Evolutionary conservation across 1,140 invertebrate species (phyloP).

Genomic region (Hormaphis cornu): DNA sequence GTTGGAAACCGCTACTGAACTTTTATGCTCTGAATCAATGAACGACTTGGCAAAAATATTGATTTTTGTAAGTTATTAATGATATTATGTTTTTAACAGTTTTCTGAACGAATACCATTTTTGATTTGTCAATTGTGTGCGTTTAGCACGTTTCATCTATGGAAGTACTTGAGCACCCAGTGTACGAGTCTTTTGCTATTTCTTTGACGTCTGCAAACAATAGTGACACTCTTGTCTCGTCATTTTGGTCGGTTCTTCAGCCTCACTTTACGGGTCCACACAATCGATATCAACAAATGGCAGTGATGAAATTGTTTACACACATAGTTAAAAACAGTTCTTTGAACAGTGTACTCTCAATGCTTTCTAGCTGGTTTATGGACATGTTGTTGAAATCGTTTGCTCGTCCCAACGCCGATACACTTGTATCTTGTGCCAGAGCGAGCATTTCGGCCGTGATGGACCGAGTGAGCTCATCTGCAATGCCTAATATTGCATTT

Average conservation of each 20-base stretch:
- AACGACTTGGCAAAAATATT: slow-evolving; percentile 22
- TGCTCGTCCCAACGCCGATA: slow-evolving; percentile 6
- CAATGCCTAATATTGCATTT: neutral
- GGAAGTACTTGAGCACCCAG: slow-evolving; percentile 12
- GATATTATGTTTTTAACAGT: neutral
- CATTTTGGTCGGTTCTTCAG: slow-evolving; percentile 4
- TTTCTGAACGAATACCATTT: neutral
- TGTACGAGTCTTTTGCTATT: slow-evolving; percentile 1
- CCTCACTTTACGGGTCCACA: slow-evolving; percentile 12
- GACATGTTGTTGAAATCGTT: slow-evolving; percentile 14
- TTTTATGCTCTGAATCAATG: slow-evolving; percentile 26
- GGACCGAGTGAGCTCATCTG: neutral
- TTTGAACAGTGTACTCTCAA: neutral
- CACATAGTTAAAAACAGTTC: neutral
- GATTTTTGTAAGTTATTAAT: neutral
- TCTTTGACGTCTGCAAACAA: neutral
- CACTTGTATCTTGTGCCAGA: neutral
- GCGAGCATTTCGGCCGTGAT: slow-evolving; percentile 2
- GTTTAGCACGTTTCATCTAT: neutral
- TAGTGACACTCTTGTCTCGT: slow-evolving; percentile 2
- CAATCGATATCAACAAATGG: slow-evolving; percentile 25
- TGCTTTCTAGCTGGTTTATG: slow-evolving; percentile 24
- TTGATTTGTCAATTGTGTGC: neutral
- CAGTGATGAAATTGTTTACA: slow-evolving; percentile 7
- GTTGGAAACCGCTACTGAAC: neutral